phyloP scores from a whole-genome alignment of 2,797 vertebrate species.

The Sebastes minor region DNA sequence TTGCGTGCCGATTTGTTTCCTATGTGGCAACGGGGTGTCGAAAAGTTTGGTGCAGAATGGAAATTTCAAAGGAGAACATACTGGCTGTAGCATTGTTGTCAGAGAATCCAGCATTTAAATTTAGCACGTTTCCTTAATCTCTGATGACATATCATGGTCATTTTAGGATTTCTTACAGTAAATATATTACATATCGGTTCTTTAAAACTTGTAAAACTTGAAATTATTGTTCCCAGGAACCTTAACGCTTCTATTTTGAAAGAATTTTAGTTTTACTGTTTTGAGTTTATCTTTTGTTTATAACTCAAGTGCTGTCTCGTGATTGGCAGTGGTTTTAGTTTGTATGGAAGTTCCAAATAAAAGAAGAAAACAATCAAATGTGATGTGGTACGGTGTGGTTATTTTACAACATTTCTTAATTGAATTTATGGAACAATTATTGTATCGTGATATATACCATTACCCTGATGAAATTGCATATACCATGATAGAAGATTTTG shows the following conservation, averaged over 20 bases:
- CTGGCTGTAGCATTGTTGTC: too few species aligned
- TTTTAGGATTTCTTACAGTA: accelerated
- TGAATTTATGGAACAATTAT: neutral
- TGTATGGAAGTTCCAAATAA: neutral
- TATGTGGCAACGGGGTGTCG: too few species aligned
- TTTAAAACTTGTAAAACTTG: neutral
- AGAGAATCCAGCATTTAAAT: accelerated
- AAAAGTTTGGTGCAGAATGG: too few species aligned
- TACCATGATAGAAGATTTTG: neutral
- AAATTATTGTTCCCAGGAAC: neutral
- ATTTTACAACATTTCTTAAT: neutral
- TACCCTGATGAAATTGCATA: neutral
- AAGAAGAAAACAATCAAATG: too few species aligned
- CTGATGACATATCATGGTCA: too few species aligned
- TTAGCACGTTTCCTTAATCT: too few species aligned
- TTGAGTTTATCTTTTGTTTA: neutral
- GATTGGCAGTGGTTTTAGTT: neutral
- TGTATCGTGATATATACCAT: accelerated
- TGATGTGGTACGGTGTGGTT: neutral
- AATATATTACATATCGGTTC: too few species aligned
- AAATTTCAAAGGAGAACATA: too few species aligned
- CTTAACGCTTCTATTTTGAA: neutral
- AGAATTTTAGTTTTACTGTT: neutral
- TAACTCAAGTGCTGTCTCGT: neutral
- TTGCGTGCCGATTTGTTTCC: too few species aligned